Base-by-base conservation (phyloP, 2,113 vertebrate species). In the Apodemus speciosus region DNA sequence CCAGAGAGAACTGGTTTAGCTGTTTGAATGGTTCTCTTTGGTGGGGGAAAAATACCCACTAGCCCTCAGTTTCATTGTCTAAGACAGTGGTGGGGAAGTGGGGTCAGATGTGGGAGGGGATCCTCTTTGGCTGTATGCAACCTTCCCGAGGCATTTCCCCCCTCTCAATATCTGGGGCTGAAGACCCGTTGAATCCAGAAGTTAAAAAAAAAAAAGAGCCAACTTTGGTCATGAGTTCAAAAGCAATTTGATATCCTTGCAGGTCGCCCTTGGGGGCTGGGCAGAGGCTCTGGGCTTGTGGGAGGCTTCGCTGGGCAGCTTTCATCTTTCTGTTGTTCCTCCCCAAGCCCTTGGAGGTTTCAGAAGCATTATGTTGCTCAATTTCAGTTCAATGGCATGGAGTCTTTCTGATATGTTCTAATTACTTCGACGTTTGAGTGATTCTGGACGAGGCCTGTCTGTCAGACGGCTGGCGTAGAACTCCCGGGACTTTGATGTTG, bases 371-470 rank as follows among this genome's bases (percentile, higher is more conserved):
- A 88, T 87, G 89, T 92, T 95, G 93, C 83, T 96, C 90, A 77
- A 87, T 96, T 96, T 95, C 86, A 88, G 92, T 95, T 94, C 92
- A 96, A 21, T 95, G 95, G 88, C 69, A 58, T 20, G 0, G 49
- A 95, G 90, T 90, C 27, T 0, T 95, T 90, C 93, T 85, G 81
- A 35, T 83, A 94, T 95, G 94, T 94, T 95, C 96, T 97, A 95
- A 96, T 96, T 96, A 92, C 96, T 90, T 89, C 88, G 94, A 88
- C 77, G 49, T 58, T 27, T 90, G 93, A 93, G 88, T 96, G 94
- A 95, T 94, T 95, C 93, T 84, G 81, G 94, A 85, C 80, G 64
- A 66, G 80, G 94, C 94, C 88, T 96, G 95, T 95, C 96, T 96
- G 85, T 95, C 93, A 62, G 92, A 71, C 72, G 81, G 80, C 94